A percentile compares a stretch with the other conserved stretches of the same genome.
Evolutionary conservation across 2,888 invertebrate species (phyloP).

Genomic region (Tipula confusa): DNA sequence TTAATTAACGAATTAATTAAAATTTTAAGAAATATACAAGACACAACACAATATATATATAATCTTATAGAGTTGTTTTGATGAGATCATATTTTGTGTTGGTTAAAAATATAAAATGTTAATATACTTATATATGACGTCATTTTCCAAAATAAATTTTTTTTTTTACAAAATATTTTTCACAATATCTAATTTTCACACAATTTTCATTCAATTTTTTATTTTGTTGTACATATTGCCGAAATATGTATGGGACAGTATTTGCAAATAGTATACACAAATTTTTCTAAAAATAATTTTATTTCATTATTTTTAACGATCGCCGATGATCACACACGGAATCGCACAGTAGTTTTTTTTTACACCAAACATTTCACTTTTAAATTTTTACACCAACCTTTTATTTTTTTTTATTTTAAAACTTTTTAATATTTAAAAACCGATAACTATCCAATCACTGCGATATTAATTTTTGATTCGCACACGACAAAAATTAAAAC

Average conservation of each 20-base stretch:
- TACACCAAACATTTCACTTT: background rate
- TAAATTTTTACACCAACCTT: background rate
- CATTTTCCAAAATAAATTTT: background rate
- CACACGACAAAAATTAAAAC: constrained; percentile 20
- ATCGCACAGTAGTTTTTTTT: background rate
- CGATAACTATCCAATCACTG: background rate
- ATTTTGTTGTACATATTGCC: background rate
- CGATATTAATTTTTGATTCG: background rate
- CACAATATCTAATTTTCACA: background rate
- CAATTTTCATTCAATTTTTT: background rate
- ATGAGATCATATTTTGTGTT: constrained; percentile 5
- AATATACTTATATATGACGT: background rate
- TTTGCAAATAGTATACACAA: background rate
- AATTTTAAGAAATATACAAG: background rate
- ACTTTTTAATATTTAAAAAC: background rate
- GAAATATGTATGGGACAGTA: background rate
- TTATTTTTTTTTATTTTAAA: background rate
- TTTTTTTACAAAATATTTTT: background rate
- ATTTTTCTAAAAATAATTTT: constrained; percentile 5
- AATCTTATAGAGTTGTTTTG: background rate
- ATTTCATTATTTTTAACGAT: background rate
- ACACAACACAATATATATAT: background rate
- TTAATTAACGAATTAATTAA: background rate
- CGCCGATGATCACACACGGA: background rate
- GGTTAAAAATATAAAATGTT: background rate